Conservation (phyloP, 2,113 vertebrate genomes). For the Dunckerocampus dactyliophorus region DNA sequence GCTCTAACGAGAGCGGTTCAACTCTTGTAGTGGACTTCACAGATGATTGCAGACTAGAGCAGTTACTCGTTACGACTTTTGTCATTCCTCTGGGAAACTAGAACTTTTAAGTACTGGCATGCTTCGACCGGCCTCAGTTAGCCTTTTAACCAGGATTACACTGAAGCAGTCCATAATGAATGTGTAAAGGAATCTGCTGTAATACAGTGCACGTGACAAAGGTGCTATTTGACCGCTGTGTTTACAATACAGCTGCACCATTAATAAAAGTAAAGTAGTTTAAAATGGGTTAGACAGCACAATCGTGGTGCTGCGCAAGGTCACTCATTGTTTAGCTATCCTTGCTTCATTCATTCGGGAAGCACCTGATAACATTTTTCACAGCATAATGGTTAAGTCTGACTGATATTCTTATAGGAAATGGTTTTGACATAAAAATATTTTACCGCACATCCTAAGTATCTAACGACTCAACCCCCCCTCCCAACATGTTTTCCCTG, state of each 20-base stretch:
- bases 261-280: neutral
- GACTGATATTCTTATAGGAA: neutral
- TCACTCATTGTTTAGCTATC: constrained; percentile 8
- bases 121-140: neutral
- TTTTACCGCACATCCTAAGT: neutral
- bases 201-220: neutral
- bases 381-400: neutral
- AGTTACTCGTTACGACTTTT: neutral
- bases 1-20: neutral
- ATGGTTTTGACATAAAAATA: neutral
- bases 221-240: neutral
- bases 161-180: neutral
- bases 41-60: neutral
- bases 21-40: neutral
- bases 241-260: neutral
- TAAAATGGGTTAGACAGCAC: neutral
- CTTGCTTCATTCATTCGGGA: neutral
- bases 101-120: neutral
- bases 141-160: neutral
- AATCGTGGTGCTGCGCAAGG: neutral
- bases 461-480: neutral
- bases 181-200: neutral
- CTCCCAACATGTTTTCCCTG: constrained; percentile 12
- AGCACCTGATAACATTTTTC: constrained; percentile 5
- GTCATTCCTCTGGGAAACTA: no score